phyloP scores from a whole-genome alignment of 1,140 invertebrate species.

The Holotrichia oblita region DNA sequence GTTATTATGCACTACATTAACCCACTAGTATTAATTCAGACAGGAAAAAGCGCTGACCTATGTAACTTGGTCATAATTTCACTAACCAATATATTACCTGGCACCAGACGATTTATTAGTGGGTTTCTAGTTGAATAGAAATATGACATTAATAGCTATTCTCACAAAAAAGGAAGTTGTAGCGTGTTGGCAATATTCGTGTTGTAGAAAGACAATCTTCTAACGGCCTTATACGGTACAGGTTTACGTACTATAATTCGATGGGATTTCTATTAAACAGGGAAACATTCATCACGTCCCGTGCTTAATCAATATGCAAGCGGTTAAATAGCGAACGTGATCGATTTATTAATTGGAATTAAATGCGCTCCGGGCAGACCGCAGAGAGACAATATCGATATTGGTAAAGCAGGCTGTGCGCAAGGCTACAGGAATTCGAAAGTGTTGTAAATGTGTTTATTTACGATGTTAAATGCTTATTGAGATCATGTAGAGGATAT shows the following conservation, averaged over 20 bases:
- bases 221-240: neutral
- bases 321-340: constrained; percentile 11
- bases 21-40: neutral
- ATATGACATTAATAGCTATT: constrained; percentile 14
- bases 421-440: neutral
- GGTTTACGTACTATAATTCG: constrained; percentile 1
- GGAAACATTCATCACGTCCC: constrained; percentile 16
- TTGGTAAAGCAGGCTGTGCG: neutral
- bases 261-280: constrained; percentile 12
- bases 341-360: constrained; percentile 12
- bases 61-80: constrained; percentile 3
- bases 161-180: constrained; percentile 16
- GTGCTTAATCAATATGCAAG: constrained; percentile 16
- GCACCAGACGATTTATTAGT: constrained; percentile 20
- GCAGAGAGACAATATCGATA: constrained; percentile 7
- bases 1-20: neutral
- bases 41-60: neutral
- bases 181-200: constrained; percentile 11
- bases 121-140: constrained; percentile 14
- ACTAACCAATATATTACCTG: constrained; percentile 13
- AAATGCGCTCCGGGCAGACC: neutral
- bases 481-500: neutral
- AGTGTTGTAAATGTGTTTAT: constrained; percentile 3
- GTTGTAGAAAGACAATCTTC: neutral
- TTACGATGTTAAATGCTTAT: constrained; percentile 3